Base-by-base conservation (phyloP, 2,888 invertebrate genomes). In the Agriopis aurantiaria region DNA sequence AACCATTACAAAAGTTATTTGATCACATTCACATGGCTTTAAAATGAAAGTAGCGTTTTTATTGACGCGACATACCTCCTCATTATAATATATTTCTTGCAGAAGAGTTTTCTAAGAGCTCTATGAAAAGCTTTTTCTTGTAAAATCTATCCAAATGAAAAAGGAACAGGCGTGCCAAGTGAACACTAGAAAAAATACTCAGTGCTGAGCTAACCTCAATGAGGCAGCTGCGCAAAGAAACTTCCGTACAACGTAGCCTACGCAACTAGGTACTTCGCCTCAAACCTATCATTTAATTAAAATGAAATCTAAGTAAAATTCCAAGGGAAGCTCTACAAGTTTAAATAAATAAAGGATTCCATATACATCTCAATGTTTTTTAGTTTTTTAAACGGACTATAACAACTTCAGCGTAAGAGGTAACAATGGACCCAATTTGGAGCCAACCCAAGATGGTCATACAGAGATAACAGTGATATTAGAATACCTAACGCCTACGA, bases 61-160 rank as follows among this genome's bases (percentile, higher is more conserved):
- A 48, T 48, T 48, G 14, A n/a, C 11, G 67, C 58, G 7, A 60
- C 14, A 65, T 56, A 55, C 60, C 51, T 9, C 53, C 56, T 71
- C 58, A 59, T 73, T 79, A 75, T 64, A 72, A 78, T 64, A 60
- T n/a, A 76, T 75, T 67, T 69, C 69, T 71, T 68, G 11, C 49
- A 48, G 41, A 65, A 41, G 49, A 63, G n/a, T n/a, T 33, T 59
- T 58, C 65, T 71, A 49, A 59, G 75, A 69, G 58, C 75, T 72
- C 56, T 56, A 68, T 73, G 72, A 72, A 84, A 81, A 81, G 80
- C 80, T 82, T 81, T 84, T 74, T 73, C 81, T 78, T 81, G 75
- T 78, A 78, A 78, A 82, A 82, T 83, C 80, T 78, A 77, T 75
- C 65, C 71, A 72, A 80, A 80, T 75, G 74, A 78, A 78, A 77